Conservation (phyloP, 2,888 invertebrate genomes). For the Geotrupes spiniger region DNA sequence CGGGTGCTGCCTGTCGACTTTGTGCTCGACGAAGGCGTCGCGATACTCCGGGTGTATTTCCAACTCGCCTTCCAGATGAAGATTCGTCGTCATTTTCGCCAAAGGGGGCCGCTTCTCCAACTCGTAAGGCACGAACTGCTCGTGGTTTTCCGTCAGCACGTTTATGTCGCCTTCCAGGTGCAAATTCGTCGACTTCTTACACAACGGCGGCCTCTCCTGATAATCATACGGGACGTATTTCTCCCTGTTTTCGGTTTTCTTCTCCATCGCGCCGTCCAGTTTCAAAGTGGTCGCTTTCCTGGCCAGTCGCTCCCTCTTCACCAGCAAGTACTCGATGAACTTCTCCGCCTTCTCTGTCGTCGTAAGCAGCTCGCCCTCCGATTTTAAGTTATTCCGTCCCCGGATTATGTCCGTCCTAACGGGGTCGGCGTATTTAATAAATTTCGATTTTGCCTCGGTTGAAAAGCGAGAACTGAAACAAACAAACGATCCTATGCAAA, state of each 20-base stretch:
- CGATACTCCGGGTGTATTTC: conserved; percentile 51
- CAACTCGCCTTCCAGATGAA: conserved; percentile 53
- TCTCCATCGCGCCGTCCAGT: conserved; percentile 47
- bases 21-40: conserved; percentile 41
- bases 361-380: conserved; percentile 53
- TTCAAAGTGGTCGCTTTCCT: conserved; percentile 45
- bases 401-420: conserved; percentile 45
- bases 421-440: conserved; percentile 41
- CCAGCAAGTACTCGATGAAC: conserved; percentile 51
- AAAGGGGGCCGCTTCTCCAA: conserved; percentile 48
- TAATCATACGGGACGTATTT: conserved; percentile 52
- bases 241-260: conserved; percentile 53
- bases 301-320: conserved; percentile 48
- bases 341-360: conserved; percentile 52
- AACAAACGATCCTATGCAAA: neutral
- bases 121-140: conserved; percentile 48
- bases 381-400: conserved; percentile 50
- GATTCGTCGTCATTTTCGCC: conserved; percentile 48
- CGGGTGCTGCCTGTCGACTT: conserved; percentile 35
- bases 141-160: conserved; percentile 48
- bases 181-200: conserved; percentile 50
- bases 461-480: conserved; percentile 21
- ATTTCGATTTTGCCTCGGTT: conserved; percentile 46
- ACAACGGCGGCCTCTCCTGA: conserved; percentile 47
- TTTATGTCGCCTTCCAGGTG: conserved; percentile 52